A percentile compares a stretch with the other conserved stretches of the same genome.
phyloP scores from a whole-genome alignment of 2,113 vertebrate species.

The Toxotes chatareus region DNA sequence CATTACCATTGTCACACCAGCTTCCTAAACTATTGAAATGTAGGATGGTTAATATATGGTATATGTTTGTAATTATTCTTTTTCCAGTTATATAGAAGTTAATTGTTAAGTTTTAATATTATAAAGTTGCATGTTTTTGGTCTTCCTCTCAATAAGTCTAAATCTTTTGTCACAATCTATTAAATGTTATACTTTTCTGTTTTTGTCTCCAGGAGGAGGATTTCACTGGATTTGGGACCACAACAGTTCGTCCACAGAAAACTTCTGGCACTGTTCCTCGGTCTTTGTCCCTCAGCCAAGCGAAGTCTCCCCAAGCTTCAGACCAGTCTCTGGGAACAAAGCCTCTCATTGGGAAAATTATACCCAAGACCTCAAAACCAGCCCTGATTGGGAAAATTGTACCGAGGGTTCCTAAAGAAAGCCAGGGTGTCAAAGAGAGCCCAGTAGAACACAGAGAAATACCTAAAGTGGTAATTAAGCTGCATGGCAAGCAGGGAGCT shows the following conservation, averaged over 20 bases:
- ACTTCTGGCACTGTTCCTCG: constrained; percentile 48
- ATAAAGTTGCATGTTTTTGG: neutral
- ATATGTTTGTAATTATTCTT: neutral
- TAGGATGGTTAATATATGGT: neutral
- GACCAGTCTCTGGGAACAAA: constrained; percentile 57
- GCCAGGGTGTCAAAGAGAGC: constrained; percentile 21
- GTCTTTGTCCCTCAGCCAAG: constrained; percentile 31
- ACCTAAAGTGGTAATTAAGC: constrained; percentile 65
- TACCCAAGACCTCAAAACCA: constrained; percentile 55
- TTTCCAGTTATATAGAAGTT: too few species aligned
- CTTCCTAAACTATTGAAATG: neutral
- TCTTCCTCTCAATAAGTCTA: neutral
- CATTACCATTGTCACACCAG: neutral
- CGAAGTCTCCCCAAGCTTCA: constrained; percentile 61
- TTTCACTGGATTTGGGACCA: constrained; percentile 87
- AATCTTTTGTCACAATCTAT: neutral
- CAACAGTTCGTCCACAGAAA: constrained; percentile 56
- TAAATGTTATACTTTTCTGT: neutral
- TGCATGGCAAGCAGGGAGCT: constrained; percentile 48
- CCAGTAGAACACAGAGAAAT: constrained; percentile 32
- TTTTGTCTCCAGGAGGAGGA: constrained; percentile 83
- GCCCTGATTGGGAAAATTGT: constrained; percentile 69
- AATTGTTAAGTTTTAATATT: neutral
- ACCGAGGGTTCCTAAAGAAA: constrained; percentile 58
- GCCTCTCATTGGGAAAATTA: constrained; percentile 64